A percentile compares a stretch with the other conserved stretches of the same genome.
phyloP scores from a whole-genome alignment of 2,113 vertebrate genomes.

The Passer domesticus region DNA sequence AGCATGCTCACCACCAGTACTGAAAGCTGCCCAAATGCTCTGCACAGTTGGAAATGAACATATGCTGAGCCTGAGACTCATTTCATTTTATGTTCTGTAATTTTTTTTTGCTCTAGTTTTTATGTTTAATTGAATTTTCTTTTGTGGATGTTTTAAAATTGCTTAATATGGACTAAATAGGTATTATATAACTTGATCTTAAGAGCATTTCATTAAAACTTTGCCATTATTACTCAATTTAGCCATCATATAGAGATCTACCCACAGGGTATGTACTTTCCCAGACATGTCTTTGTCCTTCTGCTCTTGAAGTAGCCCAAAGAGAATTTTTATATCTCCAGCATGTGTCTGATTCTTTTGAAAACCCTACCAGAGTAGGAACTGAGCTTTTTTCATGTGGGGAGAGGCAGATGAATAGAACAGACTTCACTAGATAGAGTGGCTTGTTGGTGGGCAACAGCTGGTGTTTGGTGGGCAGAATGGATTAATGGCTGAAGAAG shows the following conservation, averaged over 20 bases:
- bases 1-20: neutral
- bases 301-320: neutral
- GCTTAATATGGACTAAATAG: conserved; percentile 8
- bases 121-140: conserved; percentile 18
- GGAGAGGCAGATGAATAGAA: neutral
- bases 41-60: neutral
- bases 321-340: neutral
- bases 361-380: neutral
- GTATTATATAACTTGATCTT: conserved; percentile 26
- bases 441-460: neutral
- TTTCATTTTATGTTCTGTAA: conserved; percentile 1
- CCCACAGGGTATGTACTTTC: conserved; percentile 44
- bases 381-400: neutral
- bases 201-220: conserved; percentile 6
- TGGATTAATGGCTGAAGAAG: neutral
- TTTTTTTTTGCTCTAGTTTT: neutral
- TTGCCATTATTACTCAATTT: conserved; percentile 22
- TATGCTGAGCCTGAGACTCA: neutral
- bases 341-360: neutral
- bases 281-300: conserved; percentile 52
- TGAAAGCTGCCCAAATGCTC: neutral
- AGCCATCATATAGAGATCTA: conserved; percentile 7
- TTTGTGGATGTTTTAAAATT: conserved; percentile 2
- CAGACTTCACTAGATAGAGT: neutral
- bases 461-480: neutral